These are phyloP conservation scores for Diogma glabrata DNA, from an alignment of 2,888 invertebrate species.

Conservation along the genomic window DNA sequence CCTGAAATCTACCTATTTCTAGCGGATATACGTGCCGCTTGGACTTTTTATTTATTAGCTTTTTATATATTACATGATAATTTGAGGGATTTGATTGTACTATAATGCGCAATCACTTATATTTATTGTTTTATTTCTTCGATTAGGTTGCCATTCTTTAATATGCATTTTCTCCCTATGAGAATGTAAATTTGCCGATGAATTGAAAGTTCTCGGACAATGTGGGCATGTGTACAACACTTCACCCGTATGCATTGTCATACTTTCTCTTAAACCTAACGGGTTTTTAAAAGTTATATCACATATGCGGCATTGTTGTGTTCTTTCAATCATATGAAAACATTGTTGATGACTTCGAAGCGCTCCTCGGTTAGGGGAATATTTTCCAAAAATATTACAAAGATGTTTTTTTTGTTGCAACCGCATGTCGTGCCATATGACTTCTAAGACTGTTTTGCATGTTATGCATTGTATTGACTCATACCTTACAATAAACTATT, in stretches of 20 bases:
- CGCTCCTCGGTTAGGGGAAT: slow-evolving; percentile 21
- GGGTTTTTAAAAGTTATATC: slow-evolving; percentile 31
- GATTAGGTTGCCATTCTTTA: slow-evolving; percentile 28
- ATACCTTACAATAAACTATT: too few species aligned
- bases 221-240: slow-evolving; percentile 34
- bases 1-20: too few species aligned
- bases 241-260: slow-evolving; percentile 35
- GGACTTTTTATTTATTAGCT: too few species aligned
- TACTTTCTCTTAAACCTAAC: slow-evolving; percentile 28
- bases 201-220: slow-evolving; percentile 35
- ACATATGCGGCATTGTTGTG: slow-evolving; percentile 31
- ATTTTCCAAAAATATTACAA: slow-evolving; percentile 31
- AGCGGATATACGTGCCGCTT: too few species aligned
- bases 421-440: slow-evolving; percentile 30
- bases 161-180: slow-evolving; percentile 35
- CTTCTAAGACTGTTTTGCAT: slow-evolving; percentile 32
- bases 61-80: too few species aligned
- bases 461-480: too few species aligned
- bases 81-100: too few species aligned
- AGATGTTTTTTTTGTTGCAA: slow-evolving; percentile 26
- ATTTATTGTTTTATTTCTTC: not conserved
- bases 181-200: slow-evolving; percentile 35
- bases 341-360: slow-evolving; percentile 31
- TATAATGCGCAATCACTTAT: too few species aligned
- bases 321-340: slow-evolving; percentile 29